A percentile compares a stretch with the other conserved stretches of the same genome.
These are phyloP conservation scores for Cryptotis parvus DNA, from an alignment of 2,113 vertebrate genomes.

Conservation along the genomic window DNA sequence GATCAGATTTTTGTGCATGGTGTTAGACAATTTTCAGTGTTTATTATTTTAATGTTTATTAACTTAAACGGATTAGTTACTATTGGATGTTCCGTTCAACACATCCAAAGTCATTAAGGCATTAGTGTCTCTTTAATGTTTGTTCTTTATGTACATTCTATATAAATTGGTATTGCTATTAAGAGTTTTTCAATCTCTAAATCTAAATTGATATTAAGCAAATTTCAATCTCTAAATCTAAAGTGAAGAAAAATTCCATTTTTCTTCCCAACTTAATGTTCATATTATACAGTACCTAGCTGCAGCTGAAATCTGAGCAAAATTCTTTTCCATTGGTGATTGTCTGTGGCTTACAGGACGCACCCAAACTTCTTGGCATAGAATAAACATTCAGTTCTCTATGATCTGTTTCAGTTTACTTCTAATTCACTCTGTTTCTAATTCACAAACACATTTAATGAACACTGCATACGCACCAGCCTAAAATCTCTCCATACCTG, in stretches of 20 bases:
- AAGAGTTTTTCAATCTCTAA: too few species aligned
- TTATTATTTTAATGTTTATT: not conserved
- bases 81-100: not conserved
- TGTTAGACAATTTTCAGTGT: not conserved
- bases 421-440: not conserved
- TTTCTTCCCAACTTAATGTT: slow-evolving; percentile 36
- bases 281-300: not conserved
- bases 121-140: not conserved
- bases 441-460: not conserved
- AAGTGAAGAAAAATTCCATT: too few species aligned
- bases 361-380: not conserved
- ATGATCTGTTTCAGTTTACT: not conserved
- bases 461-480: not conserved
- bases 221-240: not conserved
- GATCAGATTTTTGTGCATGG: too few species aligned
- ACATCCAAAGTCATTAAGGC: not conserved
- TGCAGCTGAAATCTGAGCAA: slow-evolving; percentile 1
- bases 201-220: not conserved
- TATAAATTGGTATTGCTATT: not conserved
- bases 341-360: not conserved
- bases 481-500: not conserved
- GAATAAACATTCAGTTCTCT: not conserved
- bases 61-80: not conserved
- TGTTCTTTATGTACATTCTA: not conserved
- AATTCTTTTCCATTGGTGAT: not conserved